Evolutionary conservation across 2,888 invertebrate species (phyloP), one percentile per base, ranked within the genome.

Genomic region (Ceramica pisi): DNA sequence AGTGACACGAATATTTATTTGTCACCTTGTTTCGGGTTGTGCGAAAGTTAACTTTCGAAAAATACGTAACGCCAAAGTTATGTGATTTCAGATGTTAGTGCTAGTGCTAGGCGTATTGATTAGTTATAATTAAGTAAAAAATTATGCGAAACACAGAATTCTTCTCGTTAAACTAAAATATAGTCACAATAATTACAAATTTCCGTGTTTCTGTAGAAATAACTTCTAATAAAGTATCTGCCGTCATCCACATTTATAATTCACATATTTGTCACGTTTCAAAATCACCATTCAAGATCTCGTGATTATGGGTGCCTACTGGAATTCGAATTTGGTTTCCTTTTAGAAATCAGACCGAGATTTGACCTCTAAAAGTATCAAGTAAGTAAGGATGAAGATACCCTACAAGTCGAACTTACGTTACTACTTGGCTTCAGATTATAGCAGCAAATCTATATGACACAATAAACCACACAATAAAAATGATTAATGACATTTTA

Each of bases 401-500:
- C n/a, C 12, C 35, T 41, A 44, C 4, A 46, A 46, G 16, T 57
- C 12, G 12, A 55, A 35, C 14, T 44, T 35, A 44, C 21, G 12
- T 48, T 8, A 46, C 16, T 53, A 12, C 59, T 55, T 35, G 19
- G 19, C 35, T 38, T 53, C 55, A 48, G 10, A 59, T 35, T 26
- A 31, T 41, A 21, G 55, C 65, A 51, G 41, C 51, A 66, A 26
- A 61, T 62, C 35, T 35, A 16, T 38, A 63, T 59, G 59, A 63
- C 78, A 71, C 23, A 70, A 65, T 69, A 71, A 77, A 70, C 62
- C 23, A 63, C n/a, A n/a, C n/a, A n/a, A n/a, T n/a, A n/a, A n/a
- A n/a, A n/a, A n/a, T 59, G 72, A 71, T 77, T 63, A 48, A 78
- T 78, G 46, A 67, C 38, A 56, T 48, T 71, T 81, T 81, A 78